Percentiles rank a stretch among this genome's conserved stretches.
These are phyloP conservation scores for Eurypyga helias DNA, from an alignment of 2,113 vertebrate species.

Conservation along the genomic window DNA sequence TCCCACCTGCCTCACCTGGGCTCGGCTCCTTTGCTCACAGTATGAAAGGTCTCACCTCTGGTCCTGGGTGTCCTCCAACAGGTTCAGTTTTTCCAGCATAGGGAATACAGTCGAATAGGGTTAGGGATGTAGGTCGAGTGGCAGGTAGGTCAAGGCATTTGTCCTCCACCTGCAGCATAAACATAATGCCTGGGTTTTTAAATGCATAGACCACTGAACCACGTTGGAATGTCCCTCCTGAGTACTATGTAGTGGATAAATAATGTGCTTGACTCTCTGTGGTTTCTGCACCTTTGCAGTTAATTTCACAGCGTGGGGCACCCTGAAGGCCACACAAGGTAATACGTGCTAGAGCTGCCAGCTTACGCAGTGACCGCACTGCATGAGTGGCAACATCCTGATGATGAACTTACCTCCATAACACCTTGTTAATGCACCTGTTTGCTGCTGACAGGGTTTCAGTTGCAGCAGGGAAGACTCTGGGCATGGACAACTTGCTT, in stretches of 20 bases:
- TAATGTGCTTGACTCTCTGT: background rate
- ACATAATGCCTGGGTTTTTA: background rate
- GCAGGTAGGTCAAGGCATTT: background rate
- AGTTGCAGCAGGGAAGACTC: background rate
- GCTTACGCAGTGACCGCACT: background rate
- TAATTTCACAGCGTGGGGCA: background rate
- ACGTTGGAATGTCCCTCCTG: background rate
- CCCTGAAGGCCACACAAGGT: background rate
- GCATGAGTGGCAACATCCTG: accelerated
- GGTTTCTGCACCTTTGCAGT: background rate
- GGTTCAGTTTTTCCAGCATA: background rate
- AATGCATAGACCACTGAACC: background rate
- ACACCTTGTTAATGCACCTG: background rate
- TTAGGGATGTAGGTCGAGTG: accelerated
- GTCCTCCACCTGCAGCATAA: background rate
- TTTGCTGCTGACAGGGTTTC: background rate
- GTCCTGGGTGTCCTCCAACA: accelerated
- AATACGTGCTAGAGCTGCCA: background rate
- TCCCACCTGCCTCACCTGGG: accelerated
- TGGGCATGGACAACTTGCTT: background rate
- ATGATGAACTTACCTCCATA: background rate
- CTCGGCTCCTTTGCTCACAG: background rate
- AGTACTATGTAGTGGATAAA: background rate
- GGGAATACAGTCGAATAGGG: accelerated
- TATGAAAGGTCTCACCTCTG: background rate